Evolutionary conservation across 2,797 vertebrate genomes (phyloP).

Genomic region (Semaprochilodus insignis): DNA sequence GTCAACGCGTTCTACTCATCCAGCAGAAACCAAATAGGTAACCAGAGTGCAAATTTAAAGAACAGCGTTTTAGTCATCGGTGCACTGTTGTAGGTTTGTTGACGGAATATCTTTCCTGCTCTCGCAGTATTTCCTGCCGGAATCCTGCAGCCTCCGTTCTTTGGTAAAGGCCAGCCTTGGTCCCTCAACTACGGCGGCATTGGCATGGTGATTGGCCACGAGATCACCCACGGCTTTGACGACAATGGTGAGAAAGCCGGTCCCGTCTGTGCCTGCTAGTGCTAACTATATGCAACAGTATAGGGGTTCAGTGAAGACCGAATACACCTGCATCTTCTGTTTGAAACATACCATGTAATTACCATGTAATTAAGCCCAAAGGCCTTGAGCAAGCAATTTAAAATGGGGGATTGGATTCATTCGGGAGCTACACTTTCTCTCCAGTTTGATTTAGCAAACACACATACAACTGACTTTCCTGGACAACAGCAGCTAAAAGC

Average conservation of each 20-base stretch:
- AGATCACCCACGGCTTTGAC: conserved; percentile 97
- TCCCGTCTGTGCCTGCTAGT: background rate
- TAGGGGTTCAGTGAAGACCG: too few relatives aligned
- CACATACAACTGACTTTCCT: too few relatives aligned
- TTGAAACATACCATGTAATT: background rate
- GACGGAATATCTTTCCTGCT: conserved; percentile 14
- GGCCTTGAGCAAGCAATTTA: background rate
- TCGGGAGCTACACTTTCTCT: too few relatives aligned
- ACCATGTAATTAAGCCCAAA: too few relatives aligned
- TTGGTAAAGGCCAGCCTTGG: conserved; percentile 88
- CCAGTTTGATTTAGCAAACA: too few relatives aligned
- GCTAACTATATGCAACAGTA: background rate
- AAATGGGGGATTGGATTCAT: background rate
- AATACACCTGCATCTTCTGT: background rate
- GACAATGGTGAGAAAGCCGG: conserved; percentile 85
- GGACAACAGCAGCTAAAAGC: too few relatives aligned
- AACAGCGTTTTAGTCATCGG: background rate
- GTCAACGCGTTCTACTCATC: conserved; percentile 97
- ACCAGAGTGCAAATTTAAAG: conserved; percentile 22
- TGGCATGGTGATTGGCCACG: conserved; percentile 97
- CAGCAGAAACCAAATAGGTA: conserved; percentile 97
- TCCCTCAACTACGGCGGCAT: conserved; percentile 95
- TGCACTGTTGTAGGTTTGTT: background rate
- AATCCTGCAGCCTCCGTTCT: conserved; percentile 96
- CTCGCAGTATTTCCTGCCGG: conserved; percentile 92